Evolutionary conservation across 2,888 invertebrate species (phyloP).

Genomic region (Matsumyia berberina): DNA sequence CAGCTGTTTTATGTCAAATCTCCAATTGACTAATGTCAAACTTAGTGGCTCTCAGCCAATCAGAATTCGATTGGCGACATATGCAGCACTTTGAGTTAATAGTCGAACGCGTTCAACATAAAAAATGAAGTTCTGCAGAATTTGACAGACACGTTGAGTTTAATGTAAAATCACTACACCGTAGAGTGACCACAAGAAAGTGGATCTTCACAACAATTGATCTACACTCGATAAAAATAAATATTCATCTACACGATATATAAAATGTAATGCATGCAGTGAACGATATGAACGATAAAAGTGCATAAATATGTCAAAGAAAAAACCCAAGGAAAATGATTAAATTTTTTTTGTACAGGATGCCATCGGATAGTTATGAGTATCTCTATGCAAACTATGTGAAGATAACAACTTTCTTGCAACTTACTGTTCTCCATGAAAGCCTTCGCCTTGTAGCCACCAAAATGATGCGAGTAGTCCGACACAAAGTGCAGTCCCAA

Average conservation of each 20-base stretch:
- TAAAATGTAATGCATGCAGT: conserved; percentile 59
- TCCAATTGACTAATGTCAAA: no score
- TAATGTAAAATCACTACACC: no score
- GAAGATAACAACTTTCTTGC: conserved; percentile 52
- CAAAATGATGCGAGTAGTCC: conserved; percentile 91
- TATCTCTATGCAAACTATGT: conserved; percentile 24
- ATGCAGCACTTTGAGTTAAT: no score
- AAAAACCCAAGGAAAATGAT: no score
- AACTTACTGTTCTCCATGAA: conserved; percentile 90
- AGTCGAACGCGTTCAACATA: no score
- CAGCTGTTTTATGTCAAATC: no score
- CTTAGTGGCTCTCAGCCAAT: no score
- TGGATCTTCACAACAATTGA: neutral
- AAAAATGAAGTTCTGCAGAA: no score
- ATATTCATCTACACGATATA: conserved; percentile 24
- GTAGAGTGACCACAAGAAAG: neutral
- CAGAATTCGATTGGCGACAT: no score
- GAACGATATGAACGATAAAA: conserved; percentile 47
- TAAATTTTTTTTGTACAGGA: neutral
- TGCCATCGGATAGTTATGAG: neutral
- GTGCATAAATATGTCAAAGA: conserved; percentile 36
- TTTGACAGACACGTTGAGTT: no score
- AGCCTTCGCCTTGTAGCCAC: conserved; percentile 90
- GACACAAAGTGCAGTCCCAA: conserved; percentile 89
- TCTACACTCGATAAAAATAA: neutral